phyloP scores from a whole-genome alignment of 2,113 vertebrate genomes.

The Pipra filicauda region DNA sequence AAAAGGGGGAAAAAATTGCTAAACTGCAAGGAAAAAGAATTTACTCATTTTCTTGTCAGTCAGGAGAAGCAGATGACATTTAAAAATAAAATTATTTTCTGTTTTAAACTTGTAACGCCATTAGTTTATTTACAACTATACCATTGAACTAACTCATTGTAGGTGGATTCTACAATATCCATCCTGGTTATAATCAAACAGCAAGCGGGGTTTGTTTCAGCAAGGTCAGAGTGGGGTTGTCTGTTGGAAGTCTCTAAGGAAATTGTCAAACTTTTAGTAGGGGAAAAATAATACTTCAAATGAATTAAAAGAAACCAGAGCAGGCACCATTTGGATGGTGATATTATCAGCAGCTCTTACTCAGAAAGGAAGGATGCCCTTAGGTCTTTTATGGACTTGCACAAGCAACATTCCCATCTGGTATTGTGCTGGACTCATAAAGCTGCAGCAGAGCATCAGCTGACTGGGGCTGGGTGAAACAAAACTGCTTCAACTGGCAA shows the following conservation, averaged over 20 bases:
- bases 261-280: background rate
- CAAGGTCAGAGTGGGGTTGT: background rate
- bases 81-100: background rate
- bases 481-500: background rate
- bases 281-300: background rate
- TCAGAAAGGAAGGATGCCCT: background rate
- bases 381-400: background rate
- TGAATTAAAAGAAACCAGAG: background rate
- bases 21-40: background rate
- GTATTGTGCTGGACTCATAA: background rate
- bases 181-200: background rate
- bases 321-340: background rate
- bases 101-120: background rate
- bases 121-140: background rate
- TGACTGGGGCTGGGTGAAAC: background rate
- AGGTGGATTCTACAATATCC: background rate
- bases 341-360: slow-evolving; percentile 12
- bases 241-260: background rate
- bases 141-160: background rate
- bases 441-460: background rate
- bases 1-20: background rate
- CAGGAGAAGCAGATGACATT: background rate
- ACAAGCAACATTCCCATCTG: slow-evolving; percentile 2
- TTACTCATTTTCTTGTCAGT: background rate
- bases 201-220: background rate